Evolutionary conservation across 2,797 vertebrate species (phyloP).

Genomic region (Rhabdophis nuchalis): DNA sequence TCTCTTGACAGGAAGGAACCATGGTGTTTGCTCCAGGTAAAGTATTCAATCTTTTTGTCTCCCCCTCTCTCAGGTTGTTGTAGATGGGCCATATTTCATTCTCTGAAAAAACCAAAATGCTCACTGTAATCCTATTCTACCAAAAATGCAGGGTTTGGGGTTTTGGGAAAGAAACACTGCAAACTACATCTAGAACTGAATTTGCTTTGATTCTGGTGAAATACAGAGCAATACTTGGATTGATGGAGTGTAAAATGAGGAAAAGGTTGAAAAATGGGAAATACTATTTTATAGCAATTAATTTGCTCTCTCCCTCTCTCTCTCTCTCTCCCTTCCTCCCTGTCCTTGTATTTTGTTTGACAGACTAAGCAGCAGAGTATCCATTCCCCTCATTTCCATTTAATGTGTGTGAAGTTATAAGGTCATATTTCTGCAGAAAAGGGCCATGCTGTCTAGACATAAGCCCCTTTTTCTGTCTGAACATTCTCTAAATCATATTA

Average conservation of each 20-base stretch:
- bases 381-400: neutral
- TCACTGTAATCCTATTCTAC: neutral
- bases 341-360: neutral
- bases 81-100: neutral
- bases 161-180: neutral
- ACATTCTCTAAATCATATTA: neutral
- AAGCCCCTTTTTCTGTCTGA: neutral
- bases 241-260: neutral
- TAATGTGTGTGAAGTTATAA: neutral
- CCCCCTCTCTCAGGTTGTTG: neutral
- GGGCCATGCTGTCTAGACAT: neutral
- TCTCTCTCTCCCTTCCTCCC: neutral
- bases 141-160: neutral
- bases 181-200: neutral
- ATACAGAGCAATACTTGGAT: neutral
- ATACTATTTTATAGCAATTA: neutral
- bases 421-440: neutral
- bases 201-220: neutral
- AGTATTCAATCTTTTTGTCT: neutral
- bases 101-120: neutral
- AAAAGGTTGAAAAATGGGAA: neutral
- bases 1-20: conserved; percentile 41
- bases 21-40: conserved; percentile 71
- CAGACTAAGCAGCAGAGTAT: neutral
- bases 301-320: neutral